Evolutionary conservation across 1,140 invertebrate species (phyloP).

Genomic region (Aphelenchoides besseyi): DNA sequence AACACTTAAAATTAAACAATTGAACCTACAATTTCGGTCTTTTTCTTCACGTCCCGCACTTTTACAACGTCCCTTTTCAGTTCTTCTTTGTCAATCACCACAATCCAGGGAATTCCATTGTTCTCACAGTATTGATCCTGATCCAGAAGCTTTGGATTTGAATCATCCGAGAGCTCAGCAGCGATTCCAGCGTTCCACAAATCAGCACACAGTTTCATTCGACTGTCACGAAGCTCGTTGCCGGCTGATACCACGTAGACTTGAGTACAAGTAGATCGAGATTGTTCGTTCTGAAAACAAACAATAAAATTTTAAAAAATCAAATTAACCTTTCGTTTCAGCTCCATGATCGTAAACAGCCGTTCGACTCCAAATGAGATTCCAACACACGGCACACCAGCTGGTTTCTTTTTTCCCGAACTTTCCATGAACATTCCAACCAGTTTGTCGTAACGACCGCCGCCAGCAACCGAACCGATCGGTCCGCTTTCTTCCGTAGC

Average conservation of each 20-base stretch:
- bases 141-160: constrained; percentile 83
- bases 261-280: constrained; percentile 78
- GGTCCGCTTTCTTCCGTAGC: constrained; percentile 65
- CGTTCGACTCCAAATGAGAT: constrained; percentile 93
- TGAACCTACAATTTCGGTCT: constrained; percentile 36
- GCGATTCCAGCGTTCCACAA: constrained; percentile 86
- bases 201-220: constrained; percentile 78
- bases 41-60: constrained; percentile 68
- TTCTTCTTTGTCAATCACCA: constrained; percentile 88
- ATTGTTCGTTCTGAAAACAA: constrained; percentile 22
- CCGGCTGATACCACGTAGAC: constrained; percentile 90
- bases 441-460: constrained; percentile 93
- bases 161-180: constrained; percentile 89
- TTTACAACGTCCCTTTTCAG: constrained; percentile 80
- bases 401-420: constrained; percentile 69
- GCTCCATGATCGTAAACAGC: constrained; percentile 87
- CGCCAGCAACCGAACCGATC: constrained; percentile 92
- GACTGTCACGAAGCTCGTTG: constrained; percentile 83
- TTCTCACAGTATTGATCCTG: constrained; percentile 95
- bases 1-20: too few species aligned
- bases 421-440: constrained; percentile 87
- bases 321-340: too few species aligned
- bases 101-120: constrained; percentile 78
- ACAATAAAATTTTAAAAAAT: too few species aligned
- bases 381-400: constrained; percentile 90